phyloP scores from a whole-genome alignment of 2,113 vertebrate genomes.

The Atlantisia rogersi region DNA sequence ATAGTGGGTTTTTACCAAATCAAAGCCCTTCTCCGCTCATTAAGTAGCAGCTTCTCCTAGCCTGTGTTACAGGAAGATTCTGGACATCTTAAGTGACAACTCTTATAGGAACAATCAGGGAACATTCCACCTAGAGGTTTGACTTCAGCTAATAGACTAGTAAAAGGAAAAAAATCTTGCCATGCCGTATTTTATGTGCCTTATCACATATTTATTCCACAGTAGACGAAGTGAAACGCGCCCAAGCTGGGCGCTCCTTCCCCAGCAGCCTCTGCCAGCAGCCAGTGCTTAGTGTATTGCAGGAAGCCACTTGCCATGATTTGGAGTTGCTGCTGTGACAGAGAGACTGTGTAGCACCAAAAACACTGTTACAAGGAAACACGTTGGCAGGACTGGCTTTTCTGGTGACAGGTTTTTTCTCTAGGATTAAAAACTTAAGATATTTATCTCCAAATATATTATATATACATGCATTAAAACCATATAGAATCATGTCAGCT shows the following conservation, averaged over 20 bases:
- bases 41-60: background rate
- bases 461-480: too few relatives aligned
- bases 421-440: background rate
- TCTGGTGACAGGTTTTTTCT: background rate
- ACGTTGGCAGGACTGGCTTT: background rate
- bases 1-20: background rate
- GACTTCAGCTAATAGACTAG: background rate
- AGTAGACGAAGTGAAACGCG: background rate
- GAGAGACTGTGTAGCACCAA: accelerated
- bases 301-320: background rate
- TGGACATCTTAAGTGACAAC: background rate
- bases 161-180: background rate
- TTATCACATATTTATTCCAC: background rate
- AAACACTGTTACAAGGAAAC: background rate
- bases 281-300: background rate
- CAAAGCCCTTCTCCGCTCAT: background rate
- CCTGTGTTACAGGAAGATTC: background rate
- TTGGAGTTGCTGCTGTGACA: background rate
- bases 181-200: background rate
- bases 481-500: background rate
- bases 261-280: background rate
- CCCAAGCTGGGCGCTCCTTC: background rate
- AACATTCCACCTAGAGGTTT: accelerated
- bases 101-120: accelerated
- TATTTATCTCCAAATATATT: background rate